Conservation (phyloP, 2,888 invertebrate species). For the Epiperipatus broadwayi region DNA sequence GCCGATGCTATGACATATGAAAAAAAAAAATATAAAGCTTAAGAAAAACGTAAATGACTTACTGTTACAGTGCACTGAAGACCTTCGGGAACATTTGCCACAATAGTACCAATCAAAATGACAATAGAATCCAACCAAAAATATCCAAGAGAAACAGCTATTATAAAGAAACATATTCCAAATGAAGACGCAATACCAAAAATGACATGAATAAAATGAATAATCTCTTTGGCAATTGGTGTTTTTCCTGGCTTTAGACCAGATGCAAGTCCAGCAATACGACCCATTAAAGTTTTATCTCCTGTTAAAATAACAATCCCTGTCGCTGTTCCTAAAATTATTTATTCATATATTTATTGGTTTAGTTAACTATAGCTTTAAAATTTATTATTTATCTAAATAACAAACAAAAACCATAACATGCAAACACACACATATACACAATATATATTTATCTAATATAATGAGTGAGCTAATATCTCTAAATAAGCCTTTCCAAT, state of each 20-base stretch:
- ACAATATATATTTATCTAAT: too few species aligned
- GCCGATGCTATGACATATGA: too few species aligned
- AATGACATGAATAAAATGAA: slow-evolving; percentile 35
- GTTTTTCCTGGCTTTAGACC: slow-evolving; percentile 29
- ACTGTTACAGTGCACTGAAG: slow-evolving; percentile 17
- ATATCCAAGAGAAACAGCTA: slow-evolving; percentile 19
- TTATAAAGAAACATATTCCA: slow-evolving; percentile 12
- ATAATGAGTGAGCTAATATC: too few species aligned
- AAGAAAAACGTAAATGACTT: too few species aligned
- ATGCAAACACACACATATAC: too few species aligned
- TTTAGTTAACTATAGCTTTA: too few species aligned
- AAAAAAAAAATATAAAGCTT: too few species aligned
- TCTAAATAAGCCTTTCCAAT: too few species aligned
- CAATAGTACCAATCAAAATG: slow-evolving; percentile 20
- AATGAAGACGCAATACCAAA: slow-evolving; percentile 14
- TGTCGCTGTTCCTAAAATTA: slow-evolving; percentile 17
- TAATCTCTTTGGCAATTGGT: slow-evolving; percentile 35
- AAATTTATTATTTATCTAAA: too few species aligned
- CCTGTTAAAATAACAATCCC: slow-evolving; percentile 25
- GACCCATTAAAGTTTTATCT: slow-evolving; percentile 23
- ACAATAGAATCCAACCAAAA: slow-evolving; percentile 18
- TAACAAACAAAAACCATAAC: too few species aligned
- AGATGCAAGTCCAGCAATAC: slow-evolving; percentile 22
- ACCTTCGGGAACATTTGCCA: slow-evolving; percentile 22
- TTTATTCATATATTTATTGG: too few species aligned